These are phyloP conservation scores for Sesia bembeciformis DNA, from an alignment of 2,888 invertebrate genomes.

Conservation along the genomic window DNA sequence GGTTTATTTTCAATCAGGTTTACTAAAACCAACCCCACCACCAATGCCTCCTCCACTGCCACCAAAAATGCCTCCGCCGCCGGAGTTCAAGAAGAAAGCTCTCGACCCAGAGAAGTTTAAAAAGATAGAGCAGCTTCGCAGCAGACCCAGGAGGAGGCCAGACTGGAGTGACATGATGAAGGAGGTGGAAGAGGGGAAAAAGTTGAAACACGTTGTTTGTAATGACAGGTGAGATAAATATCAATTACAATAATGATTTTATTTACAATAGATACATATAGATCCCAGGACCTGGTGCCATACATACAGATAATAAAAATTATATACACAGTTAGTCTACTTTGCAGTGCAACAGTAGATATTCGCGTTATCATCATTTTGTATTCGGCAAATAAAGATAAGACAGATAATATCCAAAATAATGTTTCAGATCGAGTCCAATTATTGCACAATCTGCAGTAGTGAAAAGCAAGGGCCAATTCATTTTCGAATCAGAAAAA, in stretches of 20 bases:
- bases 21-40: constrained; percentile 68
- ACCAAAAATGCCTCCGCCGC: constrained; percentile 76
- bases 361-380: constrained; percentile 4
- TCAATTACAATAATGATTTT: too few relatives aligned
- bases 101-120: constrained; percentile 76
- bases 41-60: constrained; percentile 84
- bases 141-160: constrained; percentile 85
- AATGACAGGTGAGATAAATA: constrained; percentile 79
- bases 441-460: constrained; percentile 73
- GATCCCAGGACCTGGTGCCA: too few relatives aligned
- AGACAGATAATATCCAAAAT: too few relatives aligned
- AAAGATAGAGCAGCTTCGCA: constrained; percentile 81
- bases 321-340: background rate
- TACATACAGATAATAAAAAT: background rate
- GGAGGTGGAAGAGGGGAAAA: constrained; percentile 88
- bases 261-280: too few relatives aligned
- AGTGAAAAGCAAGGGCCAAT: constrained; percentile 84
- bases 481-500: constrained; percentile 91
- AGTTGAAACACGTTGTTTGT: constrained; percentile 86
- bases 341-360: background rate
- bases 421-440: constrained; percentile 69
- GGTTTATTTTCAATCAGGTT: constrained; percentile 28
- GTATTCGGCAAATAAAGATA: background rate
- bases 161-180: constrained; percentile 95
- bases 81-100: constrained; percentile 75